A percentile compares a stretch with the other conserved stretches of the same genome.
phyloP scores from a whole-genome alignment of 2,113 vertebrate genomes.

The Limnothrissa miodon region DNA sequence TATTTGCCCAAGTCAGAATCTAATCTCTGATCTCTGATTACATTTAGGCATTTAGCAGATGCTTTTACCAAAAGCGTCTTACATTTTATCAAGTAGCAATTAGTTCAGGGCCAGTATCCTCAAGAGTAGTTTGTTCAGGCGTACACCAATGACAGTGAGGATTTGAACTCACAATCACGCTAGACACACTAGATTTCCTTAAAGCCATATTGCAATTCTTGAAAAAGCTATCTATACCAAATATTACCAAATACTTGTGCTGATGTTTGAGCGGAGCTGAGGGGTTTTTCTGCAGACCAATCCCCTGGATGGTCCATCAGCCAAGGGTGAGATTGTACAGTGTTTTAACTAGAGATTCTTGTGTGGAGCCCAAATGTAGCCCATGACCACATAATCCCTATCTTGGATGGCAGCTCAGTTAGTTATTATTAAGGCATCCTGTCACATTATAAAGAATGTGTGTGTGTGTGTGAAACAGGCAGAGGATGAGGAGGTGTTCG shows the following conservation, averaged over 20 bases:
- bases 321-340: background rate
- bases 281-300: background rate
- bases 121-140: too few relatives aligned
- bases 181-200: too few relatives aligned
- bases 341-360: background rate
- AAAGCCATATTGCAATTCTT: too few relatives aligned
- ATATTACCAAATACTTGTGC: background rate
- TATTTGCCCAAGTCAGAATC: background rate
- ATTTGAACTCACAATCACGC: too few relatives aligned
- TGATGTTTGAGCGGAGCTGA: background rate
- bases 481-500: constrained; percentile 87
- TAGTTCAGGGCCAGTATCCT: too few relatives aligned
- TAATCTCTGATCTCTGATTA: background rate
- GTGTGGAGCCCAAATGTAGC: background rate
- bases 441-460: background rate
- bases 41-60: too few relatives aligned
- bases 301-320: background rate
- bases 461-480: constrained; percentile 43
- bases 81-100: too few relatives aligned
- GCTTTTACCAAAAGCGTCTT: too few relatives aligned
- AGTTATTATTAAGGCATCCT: background rate
- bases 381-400: constrained; percentile 2
- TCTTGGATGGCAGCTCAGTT: background rate
- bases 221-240: background rate
- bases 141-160: too few relatives aligned